These are phyloP conservation scores for Threskiornis aethiopicus DNA, from an alignment of 2,797 vertebrate species.

Conservation along the genomic window DNA sequence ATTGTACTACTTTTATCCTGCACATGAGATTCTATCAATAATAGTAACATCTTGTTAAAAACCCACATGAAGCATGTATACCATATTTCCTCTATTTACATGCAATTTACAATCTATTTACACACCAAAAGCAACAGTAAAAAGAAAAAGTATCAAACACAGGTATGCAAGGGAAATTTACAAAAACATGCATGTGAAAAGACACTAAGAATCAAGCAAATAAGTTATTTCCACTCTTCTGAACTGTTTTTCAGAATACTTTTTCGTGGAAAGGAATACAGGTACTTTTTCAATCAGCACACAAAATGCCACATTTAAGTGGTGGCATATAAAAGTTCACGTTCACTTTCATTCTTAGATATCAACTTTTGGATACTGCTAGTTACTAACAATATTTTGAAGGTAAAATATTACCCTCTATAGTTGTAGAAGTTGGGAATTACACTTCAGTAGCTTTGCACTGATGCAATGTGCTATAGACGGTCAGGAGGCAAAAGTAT, in stretches of 20 bases:
- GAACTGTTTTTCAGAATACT: neutral
- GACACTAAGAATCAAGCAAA: neutral
- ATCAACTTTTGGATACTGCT: neutral
- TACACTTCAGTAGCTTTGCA: neutral
- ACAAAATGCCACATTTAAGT: neutral
- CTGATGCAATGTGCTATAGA: neutral
- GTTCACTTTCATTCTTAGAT: neutral
- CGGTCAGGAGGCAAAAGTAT: neutral
- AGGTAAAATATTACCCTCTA: neutral
- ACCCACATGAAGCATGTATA: rapidly evolving
- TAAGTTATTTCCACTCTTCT: neutral
- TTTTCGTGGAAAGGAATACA: neutral
- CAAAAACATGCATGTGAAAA: neutral
- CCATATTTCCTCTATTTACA: neutral
- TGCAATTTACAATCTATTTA: neutral
- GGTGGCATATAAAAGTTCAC: neutral
- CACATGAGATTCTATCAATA: neutral
- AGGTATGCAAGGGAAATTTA: neutral
- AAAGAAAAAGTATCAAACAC: neutral
- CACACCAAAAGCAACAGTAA: neutral
- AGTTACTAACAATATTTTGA: neutral
- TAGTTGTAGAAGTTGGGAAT: neutral
- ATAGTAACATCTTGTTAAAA: neutral
- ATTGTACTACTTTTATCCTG: neutral
- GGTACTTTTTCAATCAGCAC: neutral